Percentiles rank a stretch among this genome's conserved stretches.
phyloP scores from a whole-genome alignment of 2,888 invertebrate species.

The Cerceris ruficornis region DNA sequence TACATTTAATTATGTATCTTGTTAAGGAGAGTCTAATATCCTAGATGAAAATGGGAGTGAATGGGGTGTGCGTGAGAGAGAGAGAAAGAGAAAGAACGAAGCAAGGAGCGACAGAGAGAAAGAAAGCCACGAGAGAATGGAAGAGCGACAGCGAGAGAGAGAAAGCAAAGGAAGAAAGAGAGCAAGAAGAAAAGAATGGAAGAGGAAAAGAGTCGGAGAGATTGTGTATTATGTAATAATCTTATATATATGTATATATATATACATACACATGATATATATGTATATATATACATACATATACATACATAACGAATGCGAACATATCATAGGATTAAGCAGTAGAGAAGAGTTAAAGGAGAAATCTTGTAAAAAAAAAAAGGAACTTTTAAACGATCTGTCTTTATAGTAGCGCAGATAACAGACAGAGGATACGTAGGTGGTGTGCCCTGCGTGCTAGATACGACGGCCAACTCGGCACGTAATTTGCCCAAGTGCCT shows the following conservation, averaged over 20 bases:
- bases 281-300: too few species aligned
- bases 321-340: conserved; percentile 81
- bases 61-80: conserved; percentile 33
- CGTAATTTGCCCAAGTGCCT: conserved; percentile 81
- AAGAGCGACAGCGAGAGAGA: conserved; percentile 17
- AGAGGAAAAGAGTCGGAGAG: conserved; percentile 49
- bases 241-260: conserved; percentile 58
- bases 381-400: conserved; percentile 63
- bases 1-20: conserved; percentile 72
- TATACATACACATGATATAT: too few species aligned
- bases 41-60: conserved; percentile 60
- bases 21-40: conserved; percentile 73
- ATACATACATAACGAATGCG: conserved; percentile 75
- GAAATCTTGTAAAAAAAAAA: conserved; percentile 15
- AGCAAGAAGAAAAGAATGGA: conserved; percentile 29
- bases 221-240: conserved; percentile 68
- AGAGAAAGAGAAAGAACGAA: conserved; percentile 24
- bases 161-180: conserved; percentile 22
- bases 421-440: conserved; percentile 52
- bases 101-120: conserved; percentile 44
- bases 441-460: conserved; percentile 75
- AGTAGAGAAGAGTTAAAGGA: conserved; percentile 48
- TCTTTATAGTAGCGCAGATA: conserved; percentile 61
- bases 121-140: conserved; percentile 27
- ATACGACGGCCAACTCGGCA: conserved; percentile 79